phyloP scores from a whole-genome alignment of 2,888 invertebrate genomes.

The Drosophila nr. medialis region DNA sequence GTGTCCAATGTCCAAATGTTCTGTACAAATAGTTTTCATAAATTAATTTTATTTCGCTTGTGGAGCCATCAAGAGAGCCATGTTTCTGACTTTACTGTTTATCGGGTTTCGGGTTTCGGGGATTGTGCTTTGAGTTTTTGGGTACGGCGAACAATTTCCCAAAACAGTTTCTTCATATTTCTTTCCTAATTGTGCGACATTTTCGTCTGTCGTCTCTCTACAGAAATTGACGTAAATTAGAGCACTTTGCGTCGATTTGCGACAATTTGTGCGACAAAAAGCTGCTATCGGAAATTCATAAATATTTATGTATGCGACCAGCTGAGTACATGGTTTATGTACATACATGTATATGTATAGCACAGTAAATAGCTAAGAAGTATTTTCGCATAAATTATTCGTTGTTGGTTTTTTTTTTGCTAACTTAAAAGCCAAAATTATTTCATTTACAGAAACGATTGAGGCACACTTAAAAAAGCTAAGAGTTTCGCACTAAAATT shows the following conservation, averaged over 20 bases:
- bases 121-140: slow-evolving; percentile 5
- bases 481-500: not conserved
- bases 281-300: slow-evolving; percentile 66
- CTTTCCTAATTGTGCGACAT: slow-evolving; percentile 73
- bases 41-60: slow-evolving; percentile 79
- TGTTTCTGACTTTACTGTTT: slow-evolving; percentile 29
- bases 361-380: not conserved
- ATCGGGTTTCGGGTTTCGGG: not conserved
- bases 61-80: slow-evolving; percentile 45
- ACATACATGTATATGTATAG: slow-evolving; percentile 5
- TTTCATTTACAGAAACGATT: not conserved
- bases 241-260: slow-evolving; percentile 77
- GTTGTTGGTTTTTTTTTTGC: too few species aligned
- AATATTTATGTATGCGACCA: slow-evolving; percentile 69
- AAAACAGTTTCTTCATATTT: slow-evolving; percentile 67
- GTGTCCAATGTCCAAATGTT: slow-evolving; percentile 36
- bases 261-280: slow-evolving; percentile 64
- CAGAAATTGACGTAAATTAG: slow-evolving; percentile 76
- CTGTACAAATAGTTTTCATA: slow-evolving; percentile 80
- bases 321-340: slow-evolving; percentile 46
- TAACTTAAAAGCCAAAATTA: not conserved
- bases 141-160: slow-evolving; percentile 45
- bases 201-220: slow-evolving; percentile 53
- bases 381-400: slow-evolving; percentile 12
- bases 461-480: not conserved